Percentiles rank a stretch among this genome's conserved stretches.
Conservation (phyloP, 2,113 vertebrate species). For the Thunnus thynnus region DNA sequence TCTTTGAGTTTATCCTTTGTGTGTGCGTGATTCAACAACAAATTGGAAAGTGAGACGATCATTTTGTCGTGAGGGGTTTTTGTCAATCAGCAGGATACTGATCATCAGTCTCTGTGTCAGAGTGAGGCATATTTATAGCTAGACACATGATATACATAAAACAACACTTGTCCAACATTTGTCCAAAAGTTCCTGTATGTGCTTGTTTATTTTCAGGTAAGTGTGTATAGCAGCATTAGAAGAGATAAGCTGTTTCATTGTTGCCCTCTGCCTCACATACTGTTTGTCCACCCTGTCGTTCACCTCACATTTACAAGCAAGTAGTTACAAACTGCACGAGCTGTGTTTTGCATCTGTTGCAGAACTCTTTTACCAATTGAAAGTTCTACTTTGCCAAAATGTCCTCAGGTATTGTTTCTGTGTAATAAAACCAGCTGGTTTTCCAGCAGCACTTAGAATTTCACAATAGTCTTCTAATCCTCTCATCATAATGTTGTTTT, state of each 20-base stretch:
- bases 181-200: not conserved
- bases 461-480: conserved; percentile 69
- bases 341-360: not conserved
- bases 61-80: not conserved
- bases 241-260: not conserved
- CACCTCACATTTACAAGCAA: not conserved
- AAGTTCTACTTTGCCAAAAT: not conserved
- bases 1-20: not conserved
- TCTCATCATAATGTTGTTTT: conserved; percentile 64
- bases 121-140: conserved; percentile 12
- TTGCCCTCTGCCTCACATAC: not conserved
- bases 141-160: not conserved
- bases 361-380: not conserved
- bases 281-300: not conserved
- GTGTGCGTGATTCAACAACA: not conserved
- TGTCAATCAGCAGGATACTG: conserved; percentile 5
- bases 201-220: not conserved
- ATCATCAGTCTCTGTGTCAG: not conserved
- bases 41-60: conserved; percentile 10
- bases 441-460: conserved; percentile 64
- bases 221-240: not conserved
- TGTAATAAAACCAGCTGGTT: conserved; percentile 5
- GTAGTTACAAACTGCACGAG: not conserved
- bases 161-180: too few relatives aligned
- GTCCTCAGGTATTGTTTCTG: conserved; percentile 25